Conservation (phyloP, 2,888 invertebrate genomes). For the Hemistola chrysoprasaria region DNA sequence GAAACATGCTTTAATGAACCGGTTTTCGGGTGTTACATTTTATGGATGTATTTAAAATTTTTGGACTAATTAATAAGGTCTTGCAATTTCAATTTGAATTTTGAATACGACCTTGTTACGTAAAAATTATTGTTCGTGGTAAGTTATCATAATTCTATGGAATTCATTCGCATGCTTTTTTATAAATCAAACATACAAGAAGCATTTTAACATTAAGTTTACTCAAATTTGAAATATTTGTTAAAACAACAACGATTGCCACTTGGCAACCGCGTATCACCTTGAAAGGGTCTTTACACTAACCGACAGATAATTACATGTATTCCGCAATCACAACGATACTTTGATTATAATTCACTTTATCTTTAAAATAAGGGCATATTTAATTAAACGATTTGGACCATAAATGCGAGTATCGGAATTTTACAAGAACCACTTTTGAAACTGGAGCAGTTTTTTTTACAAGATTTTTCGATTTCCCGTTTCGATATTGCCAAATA, state of each 20-base stretch:
- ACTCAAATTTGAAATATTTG: slow-evolving; percentile 24
- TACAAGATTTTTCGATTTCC: not conserved
- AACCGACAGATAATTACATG: slow-evolving; percentile 29
- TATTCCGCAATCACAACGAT: slow-evolving; percentile 27
- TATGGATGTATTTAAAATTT: not conserved
- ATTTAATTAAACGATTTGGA: slow-evolving; percentile 11
- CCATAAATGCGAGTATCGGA: slow-evolving; percentile 10
- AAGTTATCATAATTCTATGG: too few species aligned
- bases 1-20: slow-evolving; percentile 11
- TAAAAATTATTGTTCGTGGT: too few species aligned
- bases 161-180: too few species aligned
- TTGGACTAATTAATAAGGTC: too few species aligned
- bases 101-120: too few species aligned
- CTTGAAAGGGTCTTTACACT: slow-evolving; percentile 59
- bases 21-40: slow-evolving; percentile 1
- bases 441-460: not conserved
- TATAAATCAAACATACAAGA: too few species aligned
- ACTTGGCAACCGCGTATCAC: slow-evolving; percentile 42
- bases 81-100: too few species aligned
- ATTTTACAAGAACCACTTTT: too few species aligned
- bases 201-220: slow-evolving; percentile 2
- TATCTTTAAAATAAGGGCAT: slow-evolving; percentile 17
- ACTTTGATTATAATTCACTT: slow-evolving; percentile 16
- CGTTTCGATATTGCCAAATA: too few species aligned
- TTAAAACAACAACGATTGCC: slow-evolving; percentile 18